These are phyloP conservation scores for Nymphalis io DNA, from an alignment of 1,140 invertebrate genomes.

Conservation along the genomic window DNA sequence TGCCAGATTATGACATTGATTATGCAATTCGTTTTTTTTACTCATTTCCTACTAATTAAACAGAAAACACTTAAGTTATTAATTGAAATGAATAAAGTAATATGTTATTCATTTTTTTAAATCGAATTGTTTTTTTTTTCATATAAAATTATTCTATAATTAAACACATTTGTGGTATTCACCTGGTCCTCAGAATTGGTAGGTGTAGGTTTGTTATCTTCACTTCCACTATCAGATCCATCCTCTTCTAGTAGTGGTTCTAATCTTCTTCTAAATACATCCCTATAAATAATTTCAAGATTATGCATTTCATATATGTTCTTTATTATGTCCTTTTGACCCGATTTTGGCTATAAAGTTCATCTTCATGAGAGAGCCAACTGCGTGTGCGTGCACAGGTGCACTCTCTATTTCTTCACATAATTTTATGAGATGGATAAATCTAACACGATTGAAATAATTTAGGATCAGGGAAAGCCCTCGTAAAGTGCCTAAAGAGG, in stretches of 20 bases:
- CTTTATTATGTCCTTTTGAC: background rate
- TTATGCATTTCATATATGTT: background rate
- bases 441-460: no score
- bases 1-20: conserved; percentile 13
- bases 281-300: conserved; percentile 42
- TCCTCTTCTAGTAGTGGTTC: conserved; percentile 87
- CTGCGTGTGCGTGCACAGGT: no score
- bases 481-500: no score
- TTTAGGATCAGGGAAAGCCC: no score
- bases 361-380: no score
- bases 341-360: no score
- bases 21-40: background rate
- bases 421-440: no score
- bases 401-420: no score
- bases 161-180: conserved; percentile 60
- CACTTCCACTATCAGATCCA: conserved; percentile 78
- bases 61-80: background rate
- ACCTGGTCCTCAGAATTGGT: conserved; percentile 82
- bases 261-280: conserved; percentile 81
- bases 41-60: background rate
- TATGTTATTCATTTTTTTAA: no score
- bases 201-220: conserved; percentile 76
- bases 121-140: background rate
- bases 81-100: no score
- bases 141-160: conserved; percentile 15